A percentile compares a stretch with the other conserved stretches of the same genome.
Evolutionary conservation across 2,113 vertebrate genomes (phyloP).

Genomic region (Salvelinus alpinus): DNA sequence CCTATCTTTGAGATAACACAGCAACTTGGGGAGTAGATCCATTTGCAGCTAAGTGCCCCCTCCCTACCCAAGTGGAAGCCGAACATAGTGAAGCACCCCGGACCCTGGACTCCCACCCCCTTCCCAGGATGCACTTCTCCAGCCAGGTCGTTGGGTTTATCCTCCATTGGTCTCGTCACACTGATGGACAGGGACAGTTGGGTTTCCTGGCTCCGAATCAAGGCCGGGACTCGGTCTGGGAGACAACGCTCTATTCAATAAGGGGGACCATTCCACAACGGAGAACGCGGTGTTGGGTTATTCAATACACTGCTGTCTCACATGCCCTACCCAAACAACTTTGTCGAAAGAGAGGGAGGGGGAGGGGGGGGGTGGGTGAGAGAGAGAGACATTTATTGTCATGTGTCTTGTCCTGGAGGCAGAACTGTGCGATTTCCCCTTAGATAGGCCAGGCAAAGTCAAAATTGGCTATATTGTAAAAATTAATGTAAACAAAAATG

Average conservation of each 20-base stretch:
- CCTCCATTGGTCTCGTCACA: slow-evolving; percentile 39
- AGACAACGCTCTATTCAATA: slow-evolving; percentile 59
- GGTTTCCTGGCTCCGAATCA: slow-evolving; percentile 57
- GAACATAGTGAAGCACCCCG: background rate
- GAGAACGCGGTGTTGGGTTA: slow-evolving; percentile 31
- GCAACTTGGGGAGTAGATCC: slow-evolving; percentile 2
- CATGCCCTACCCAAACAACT: slow-evolving; percentile 13
- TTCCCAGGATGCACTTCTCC: background rate
- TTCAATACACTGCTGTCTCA: slow-evolving; percentile 44
- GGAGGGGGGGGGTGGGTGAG: background rate
- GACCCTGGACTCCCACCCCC: background rate
- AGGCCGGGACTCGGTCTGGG: slow-evolving; percentile 45
- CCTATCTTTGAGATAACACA: slow-evolving; percentile 14
- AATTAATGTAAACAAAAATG: too few relatives aligned
- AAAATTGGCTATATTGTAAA: too few relatives aligned
- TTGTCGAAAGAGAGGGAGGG: background rate
- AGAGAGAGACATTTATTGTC: background rate
- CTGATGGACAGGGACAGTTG: slow-evolving; percentile 68
- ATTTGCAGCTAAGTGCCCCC: background rate
- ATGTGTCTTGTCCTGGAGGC: too few relatives aligned
- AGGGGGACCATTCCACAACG: slow-evolving; percentile 44
- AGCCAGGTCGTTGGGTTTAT: slow-evolving; percentile 53
- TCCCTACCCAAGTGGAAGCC: slow-evolving; percentile 4
- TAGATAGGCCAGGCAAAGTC: too few relatives aligned
- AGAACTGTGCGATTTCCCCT: too few relatives aligned